phyloP scores from a whole-genome alignment of 2,888 invertebrate genomes.

The Cephus spinipes region DNA sequence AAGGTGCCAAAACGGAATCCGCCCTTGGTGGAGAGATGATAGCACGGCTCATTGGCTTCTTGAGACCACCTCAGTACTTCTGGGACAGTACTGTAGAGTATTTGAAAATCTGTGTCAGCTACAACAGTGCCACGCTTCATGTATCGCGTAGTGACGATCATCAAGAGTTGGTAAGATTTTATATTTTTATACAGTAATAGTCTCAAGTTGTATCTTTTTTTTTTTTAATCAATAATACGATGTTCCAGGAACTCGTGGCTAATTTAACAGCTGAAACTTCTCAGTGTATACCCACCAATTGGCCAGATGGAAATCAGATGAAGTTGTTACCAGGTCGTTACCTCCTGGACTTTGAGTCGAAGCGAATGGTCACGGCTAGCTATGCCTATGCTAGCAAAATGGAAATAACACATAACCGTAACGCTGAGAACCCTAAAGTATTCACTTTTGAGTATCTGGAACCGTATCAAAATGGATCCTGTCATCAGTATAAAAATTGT shows the following conservation, averaged over 20 bases:
- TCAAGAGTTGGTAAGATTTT: conserved; percentile 46
- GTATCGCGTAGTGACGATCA: conserved; percentile 56
- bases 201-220: not conserved
- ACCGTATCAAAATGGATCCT: conserved; percentile 85
- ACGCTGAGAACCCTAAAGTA: conserved; percentile 81
- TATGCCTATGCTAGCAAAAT: conserved; percentile 75
- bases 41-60: conserved; percentile 83
- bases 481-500: conserved; percentile 84
- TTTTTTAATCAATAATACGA: not conserved
- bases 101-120: conserved; percentile 83
- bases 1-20: conserved; percentile 76
- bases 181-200: conserved; percentile 11
- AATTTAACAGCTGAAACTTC: conserved; percentile 78
- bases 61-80: conserved; percentile 78
- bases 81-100: conserved; percentile 79
- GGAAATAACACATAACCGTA: conserved; percentile 83
- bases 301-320: conserved; percentile 70
- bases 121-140: conserved; percentile 77
- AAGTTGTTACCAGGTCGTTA: conserved; percentile 74
- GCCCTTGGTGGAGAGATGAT: conserved; percentile 79
- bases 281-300: conserved; percentile 76
- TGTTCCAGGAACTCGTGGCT: conserved; percentile 68
- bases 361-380: conserved; percentile 68
- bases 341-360: conserved; percentile 77
- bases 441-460: conserved; percentile 92